Evolutionary conservation across 2,113 vertebrate species (phyloP), one percentile per base, ranked within the genome.

Genomic region (Hemibagrus wyckioides): DNA sequence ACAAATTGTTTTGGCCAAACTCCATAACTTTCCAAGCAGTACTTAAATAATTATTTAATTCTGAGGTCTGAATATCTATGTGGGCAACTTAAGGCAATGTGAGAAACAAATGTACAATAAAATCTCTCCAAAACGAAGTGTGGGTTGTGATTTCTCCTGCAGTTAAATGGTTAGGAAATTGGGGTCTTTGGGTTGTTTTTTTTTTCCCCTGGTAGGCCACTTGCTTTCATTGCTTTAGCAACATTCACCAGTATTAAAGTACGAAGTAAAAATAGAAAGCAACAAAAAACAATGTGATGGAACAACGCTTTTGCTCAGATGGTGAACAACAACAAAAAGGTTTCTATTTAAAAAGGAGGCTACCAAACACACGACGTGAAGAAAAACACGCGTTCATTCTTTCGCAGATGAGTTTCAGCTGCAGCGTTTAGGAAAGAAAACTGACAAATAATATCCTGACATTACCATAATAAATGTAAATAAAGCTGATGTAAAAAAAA

Each of bases 161-260:
- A 71, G 50, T 79, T 79, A 84, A 6, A 61, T 30, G 57, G 36
- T 44, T 63, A 84, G 19, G 33, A 59, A 25, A 85, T n/a, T n/a
- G n/a, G n/a, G 10, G 50, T 44, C 2, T 81, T 48, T 41, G 79
- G 48, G 36, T 41, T 44, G n/a, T n/a, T n/a, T n/a, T n/a, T n/a
- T n/a, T 52, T 14, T 84, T 50, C 85, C 52, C 59, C 23, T 76
- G 59, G 48, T 21, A 88, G 21, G 25, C n/a, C 71, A 50, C n/a
- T 63, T 88, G 73, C 79, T 91, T 81, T 67, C 28, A 83, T 67
- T 67, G 77, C 52, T 71, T 79, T 77, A 65, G 73, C 65, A 75
- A 87, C 88, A 56, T 10, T 84, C 48, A 36, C 14, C n/a, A 54
- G n/a, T n/a, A n/a, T 13, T 10, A 63, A 67, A 41, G 21, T 73